phyloP scores from a whole-genome alignment of 1,140 invertebrate genomes.

The Dysdera silvatica region DNA sequence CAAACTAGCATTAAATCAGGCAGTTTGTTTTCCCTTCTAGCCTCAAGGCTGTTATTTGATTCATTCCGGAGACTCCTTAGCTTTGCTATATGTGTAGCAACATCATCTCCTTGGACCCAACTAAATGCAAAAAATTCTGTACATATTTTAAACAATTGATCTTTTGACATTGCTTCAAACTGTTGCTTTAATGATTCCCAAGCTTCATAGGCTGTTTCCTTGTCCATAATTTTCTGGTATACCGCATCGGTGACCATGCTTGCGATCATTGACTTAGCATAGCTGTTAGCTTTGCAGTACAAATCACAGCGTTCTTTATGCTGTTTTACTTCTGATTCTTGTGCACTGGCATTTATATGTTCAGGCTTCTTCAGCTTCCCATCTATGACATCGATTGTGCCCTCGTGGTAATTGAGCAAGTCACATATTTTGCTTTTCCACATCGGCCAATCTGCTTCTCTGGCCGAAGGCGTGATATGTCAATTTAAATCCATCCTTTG shows the following conservation, averaged over 20 bases:
- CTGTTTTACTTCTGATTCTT: neutral
- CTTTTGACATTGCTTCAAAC: constrained; percentile 4
- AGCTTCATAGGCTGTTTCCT: neutral
- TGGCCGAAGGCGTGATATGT: neutral
- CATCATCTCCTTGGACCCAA: neutral
- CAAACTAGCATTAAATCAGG: neutral
- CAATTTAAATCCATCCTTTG: no score
- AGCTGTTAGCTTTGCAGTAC: neutral
- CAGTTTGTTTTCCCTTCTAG: neutral
- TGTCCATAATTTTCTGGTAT: neutral
- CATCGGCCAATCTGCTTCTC: neutral
- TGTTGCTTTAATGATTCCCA: neutral
- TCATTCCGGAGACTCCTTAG: neutral
- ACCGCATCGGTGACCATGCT: neutral
- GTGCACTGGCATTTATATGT: neutral
- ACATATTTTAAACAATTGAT: constrained; percentile 6
- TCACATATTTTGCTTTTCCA: constrained; percentile 7
- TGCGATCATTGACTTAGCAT: neutral
- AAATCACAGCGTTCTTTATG: neutral
- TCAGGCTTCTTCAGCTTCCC: neutral
- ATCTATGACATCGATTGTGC: neutral
- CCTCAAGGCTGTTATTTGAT: neutral
- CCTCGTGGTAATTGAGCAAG: neutral
- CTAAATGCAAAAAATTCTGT: constrained; percentile 3
- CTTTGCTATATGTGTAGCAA: neutral